Evolutionary conservation across 1,140 invertebrate genomes (phyloP).

Genomic region (Lepeophtheirus salmonis): DNA sequence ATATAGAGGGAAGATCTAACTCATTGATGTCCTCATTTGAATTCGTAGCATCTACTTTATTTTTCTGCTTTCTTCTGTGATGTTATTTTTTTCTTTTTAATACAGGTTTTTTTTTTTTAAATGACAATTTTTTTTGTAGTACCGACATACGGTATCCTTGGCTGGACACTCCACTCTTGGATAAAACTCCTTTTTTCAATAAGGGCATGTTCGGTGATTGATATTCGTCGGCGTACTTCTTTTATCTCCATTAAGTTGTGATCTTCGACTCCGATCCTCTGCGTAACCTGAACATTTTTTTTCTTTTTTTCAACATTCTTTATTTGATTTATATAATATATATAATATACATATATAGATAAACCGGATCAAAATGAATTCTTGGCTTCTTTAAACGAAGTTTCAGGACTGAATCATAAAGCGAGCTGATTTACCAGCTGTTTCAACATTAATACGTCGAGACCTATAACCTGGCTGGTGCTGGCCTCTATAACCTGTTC

Average conservation of each 20-base stretch:
- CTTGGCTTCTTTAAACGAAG: background rate
- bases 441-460: too few relatives aligned
- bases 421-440: too few relatives aligned
- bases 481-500: too few relatives aligned
- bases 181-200: background rate
- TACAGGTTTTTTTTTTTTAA: background rate
- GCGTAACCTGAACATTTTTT: background rate
- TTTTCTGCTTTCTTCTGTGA: background rate
- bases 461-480: too few relatives aligned
- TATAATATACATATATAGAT: background rate
- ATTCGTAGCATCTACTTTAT: background rate
- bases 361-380: background rate
- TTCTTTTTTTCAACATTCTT: too few relatives aligned
- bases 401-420: too few relatives aligned
- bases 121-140: background rate
- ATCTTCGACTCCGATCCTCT: background rate
- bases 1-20: background rate
- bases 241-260: slow-evolving; percentile 1
- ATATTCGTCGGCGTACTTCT: background rate
- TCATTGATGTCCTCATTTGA: background rate
- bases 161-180: background rate
- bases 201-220: background rate
- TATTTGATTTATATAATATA: background rate
- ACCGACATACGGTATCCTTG: background rate
- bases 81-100: background rate